Evolutionary conservation across 2,797 vertebrate species (phyloP), one percentile per base, ranked within the genome.

Genomic region (Emydoidea blandingii): DNA sequence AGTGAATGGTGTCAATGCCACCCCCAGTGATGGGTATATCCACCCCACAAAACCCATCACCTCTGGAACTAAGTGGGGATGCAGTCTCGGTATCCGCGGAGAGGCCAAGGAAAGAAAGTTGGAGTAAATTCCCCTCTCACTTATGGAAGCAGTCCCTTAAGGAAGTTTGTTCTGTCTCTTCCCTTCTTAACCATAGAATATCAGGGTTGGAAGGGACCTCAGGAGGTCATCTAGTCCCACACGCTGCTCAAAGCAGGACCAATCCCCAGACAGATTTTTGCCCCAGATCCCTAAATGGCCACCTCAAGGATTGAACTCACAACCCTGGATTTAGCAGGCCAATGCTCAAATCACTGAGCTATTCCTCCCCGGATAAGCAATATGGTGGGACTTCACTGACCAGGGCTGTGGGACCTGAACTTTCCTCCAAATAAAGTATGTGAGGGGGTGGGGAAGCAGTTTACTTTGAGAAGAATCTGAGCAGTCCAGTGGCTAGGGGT

Each of bases 121-220:
- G 59, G 14, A 62, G 59, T 16, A 62, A 62, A 62, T 2, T 34
- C 14, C 31, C 59, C 56, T 57, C 56, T 57, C 56, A 29, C 5
- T 57, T 56, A 50, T 1, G 0, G 81, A 37, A 50, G 62, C 1
- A 19, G 47, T 21, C 62, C 50, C 0, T 53, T 25, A 23, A 14
- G 2, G n/a, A 37, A 25, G 4, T 12, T 11, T 37, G 0, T 6
- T 29, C 0, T 0, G 21, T 76, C 80, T 50, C 2, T 0, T 7
- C 74, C 76, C 21, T 19, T 0, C 50, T 50, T 50, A 50, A 50
- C 15, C 50, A 50, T 50, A 50, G 50, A 50, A 50, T 50, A 50
- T 50, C 50, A 16, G 50, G 50, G 50, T 50, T 50, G 50, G 50
- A 50, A 50, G 50, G 50, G 50, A 50, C 50, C 50, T 50, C 50